phyloP scores from a whole-genome alignment of 2,888 invertebrate species.

The Drosophila birchii region DNA sequence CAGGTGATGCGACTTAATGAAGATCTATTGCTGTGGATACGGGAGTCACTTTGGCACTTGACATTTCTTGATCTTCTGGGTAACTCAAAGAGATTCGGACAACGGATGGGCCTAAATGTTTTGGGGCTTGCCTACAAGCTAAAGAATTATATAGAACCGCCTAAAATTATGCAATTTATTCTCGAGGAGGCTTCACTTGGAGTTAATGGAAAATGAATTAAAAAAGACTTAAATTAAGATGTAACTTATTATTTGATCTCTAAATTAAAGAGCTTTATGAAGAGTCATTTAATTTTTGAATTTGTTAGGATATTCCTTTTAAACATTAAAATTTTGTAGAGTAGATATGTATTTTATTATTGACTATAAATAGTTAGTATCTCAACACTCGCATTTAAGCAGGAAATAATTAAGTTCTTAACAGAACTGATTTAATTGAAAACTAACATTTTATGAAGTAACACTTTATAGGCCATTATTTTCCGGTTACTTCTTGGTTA shows the following conservation, averaged over 20 bases:
- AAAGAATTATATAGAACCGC: neutral
- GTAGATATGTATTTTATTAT: too few species aligned
- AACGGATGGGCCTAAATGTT: neutral
- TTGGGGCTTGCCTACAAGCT: too few species aligned
- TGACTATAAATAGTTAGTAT: neutral
- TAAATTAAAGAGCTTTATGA: neutral
- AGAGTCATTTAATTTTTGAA: neutral
- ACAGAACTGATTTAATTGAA: neutral
- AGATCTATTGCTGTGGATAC: conserved; percentile 46
- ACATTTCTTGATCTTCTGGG: conserved; percentile 33
- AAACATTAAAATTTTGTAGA: neutral
- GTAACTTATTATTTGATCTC: neutral
- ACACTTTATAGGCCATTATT: neutral
- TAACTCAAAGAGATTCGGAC: conserved; percentile 6
- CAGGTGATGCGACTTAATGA: conserved; percentile 34
- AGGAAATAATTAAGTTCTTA: neutral
- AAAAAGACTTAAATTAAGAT: too few species aligned
- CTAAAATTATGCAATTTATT: conserved; percentile 21
- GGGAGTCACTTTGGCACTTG: conserved; percentile 16
- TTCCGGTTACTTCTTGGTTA: neutral
- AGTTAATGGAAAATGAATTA: accelerated
- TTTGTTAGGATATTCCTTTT: neutral
- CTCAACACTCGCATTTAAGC: neutral
- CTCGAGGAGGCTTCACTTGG: too few species aligned
- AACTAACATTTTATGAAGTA: neutral